Conservation (phyloP, 2,888 invertebrate species). For the Plagodis pulveraria region DNA sequence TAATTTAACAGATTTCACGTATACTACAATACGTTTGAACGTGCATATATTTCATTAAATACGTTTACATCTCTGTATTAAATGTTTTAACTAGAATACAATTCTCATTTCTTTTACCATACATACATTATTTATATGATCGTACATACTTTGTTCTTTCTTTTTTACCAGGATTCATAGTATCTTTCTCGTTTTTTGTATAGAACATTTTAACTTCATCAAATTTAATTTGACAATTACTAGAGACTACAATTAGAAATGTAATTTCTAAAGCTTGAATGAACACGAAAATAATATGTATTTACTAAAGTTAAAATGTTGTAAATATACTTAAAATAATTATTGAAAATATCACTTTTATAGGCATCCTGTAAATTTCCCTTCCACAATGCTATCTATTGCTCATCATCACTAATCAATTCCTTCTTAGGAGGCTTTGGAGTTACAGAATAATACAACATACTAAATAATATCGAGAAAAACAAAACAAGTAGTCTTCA, state of each 20-base stretch:
- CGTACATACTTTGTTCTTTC: constrained; percentile 11
- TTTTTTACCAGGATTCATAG: constrained; percentile 1
- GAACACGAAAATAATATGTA: constrained; percentile 28
- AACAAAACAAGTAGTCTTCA: not conserved
- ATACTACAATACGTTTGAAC: constrained; percentile 63
- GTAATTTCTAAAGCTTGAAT: constrained; percentile 25
- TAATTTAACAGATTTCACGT: constrained; percentile 47
- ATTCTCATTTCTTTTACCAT: constrained; percentile 2
- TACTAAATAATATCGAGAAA: constrained; percentile 24
- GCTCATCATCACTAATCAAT: constrained; percentile 56
- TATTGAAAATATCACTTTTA: constrained; percentile 15
- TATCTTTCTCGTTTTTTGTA: constrained; percentile 1
- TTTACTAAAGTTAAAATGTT: not conserved
- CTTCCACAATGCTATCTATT: constrained; percentile 19
- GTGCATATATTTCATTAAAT: constrained; percentile 30
- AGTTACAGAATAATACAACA: constrained; percentile 24
- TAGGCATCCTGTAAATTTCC: constrained; percentile 9
- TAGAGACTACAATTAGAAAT: constrained; percentile 11
- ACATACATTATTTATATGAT: constrained; percentile 1
- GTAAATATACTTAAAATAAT: constrained; percentile 14
- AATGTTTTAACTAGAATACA: constrained; percentile 8
- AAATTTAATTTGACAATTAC: constrained; percentile 7
- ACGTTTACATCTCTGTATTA: constrained; percentile 3
- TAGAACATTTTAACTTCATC: constrained; percentile 8
- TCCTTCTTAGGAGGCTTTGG: constrained; percentile 47